Percentiles rank a stretch among this genome's conserved stretches.
phyloP scores from a whole-genome alignment of 1,140 invertebrate genomes.

The Drosophila watanabei region DNA sequence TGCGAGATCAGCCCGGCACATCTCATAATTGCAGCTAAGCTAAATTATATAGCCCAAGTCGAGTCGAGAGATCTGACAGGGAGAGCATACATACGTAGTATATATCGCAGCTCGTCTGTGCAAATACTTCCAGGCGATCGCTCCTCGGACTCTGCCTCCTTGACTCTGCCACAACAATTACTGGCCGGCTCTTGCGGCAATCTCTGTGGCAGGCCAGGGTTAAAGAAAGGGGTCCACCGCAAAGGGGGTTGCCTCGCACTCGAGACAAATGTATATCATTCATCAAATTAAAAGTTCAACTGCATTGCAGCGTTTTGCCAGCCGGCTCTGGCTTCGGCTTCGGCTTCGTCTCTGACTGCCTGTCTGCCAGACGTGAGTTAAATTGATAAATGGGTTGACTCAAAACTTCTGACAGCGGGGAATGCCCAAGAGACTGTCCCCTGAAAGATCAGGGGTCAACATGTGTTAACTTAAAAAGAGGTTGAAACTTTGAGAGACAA shows the following conservation, averaged over 20 bases:
- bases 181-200: constrained; percentile 58
- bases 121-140: constrained; percentile 69
- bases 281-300: constrained; percentile 84
- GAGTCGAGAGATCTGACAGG: constrained; percentile 32
- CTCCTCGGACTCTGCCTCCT: constrained; percentile 42
- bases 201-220: constrained; percentile 41
- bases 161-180: constrained; percentile 69
- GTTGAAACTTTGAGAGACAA: neutral
- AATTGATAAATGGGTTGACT: constrained; percentile 53
- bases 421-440: neutral
- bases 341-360: constrained; percentile 15
- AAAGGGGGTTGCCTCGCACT: constrained; percentile 51
- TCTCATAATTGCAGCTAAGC: constrained; percentile 83
- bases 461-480: neutral
- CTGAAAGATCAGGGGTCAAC: constrained; percentile 10
- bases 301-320: constrained; percentile 68
- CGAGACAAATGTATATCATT: constrained; percentile 84
- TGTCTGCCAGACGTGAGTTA: constrained; percentile 63
- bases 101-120: constrained; percentile 44
- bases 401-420: constrained; percentile 1
- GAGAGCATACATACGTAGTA: constrained; percentile 1
- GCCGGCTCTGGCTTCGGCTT: constrained; percentile 25
- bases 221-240: constrained; percentile 6
- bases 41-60: constrained; percentile 71
- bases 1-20: constrained; percentile 73